Conservation (phyloP, 2,888 invertebrate genomes). For the Merodon equestris region DNA sequence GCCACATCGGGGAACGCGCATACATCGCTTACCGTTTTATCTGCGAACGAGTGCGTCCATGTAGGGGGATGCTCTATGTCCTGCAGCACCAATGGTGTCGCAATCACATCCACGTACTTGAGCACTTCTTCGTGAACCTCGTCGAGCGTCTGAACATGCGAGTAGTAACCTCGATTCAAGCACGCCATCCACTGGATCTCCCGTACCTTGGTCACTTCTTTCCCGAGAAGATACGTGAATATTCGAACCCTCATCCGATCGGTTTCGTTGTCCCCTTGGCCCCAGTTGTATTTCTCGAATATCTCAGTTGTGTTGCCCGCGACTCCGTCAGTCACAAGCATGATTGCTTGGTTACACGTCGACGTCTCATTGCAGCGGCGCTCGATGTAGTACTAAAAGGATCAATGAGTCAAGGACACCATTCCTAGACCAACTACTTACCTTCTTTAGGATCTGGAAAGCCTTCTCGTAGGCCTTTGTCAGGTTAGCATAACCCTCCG, state of each 20-base stretch:
- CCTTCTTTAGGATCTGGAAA: constrained; percentile 88
- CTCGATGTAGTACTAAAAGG: constrained; percentile 79
- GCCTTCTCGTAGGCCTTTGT: constrained; percentile 90
- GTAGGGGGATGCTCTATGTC: constrained; percentile 88
- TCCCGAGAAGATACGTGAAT: constrained; percentile 96
- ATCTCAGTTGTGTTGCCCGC: constrained; percentile 92
- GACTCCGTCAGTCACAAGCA: constrained; percentile 97
- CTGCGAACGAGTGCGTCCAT: constrained; percentile 97
- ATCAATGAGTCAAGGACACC: too few species aligned
- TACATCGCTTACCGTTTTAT: constrained; percentile 84
- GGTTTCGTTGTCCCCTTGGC: constrained; percentile 81
- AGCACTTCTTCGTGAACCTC: constrained; percentile 98
- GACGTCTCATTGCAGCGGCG: constrained; percentile 81
- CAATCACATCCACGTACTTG: constrained; percentile 97
- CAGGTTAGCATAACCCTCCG: constrained; percentile 91
- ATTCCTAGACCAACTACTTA: constrained; percentile 74
- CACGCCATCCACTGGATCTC: constrained; percentile 98
- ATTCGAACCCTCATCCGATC: constrained; percentile 91
- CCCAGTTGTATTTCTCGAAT: constrained; percentile 89
- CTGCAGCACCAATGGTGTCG: constrained; percentile 88
- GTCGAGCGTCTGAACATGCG: constrained; percentile 95
- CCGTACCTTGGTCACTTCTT: constrained; percentile 93
- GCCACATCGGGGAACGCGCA: not conserved
- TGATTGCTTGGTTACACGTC: constrained; percentile 95
- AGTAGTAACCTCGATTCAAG: constrained; percentile 95